Evolutionary conservation across 2,888 invertebrate genomes (phyloP), one percentile per base, ranked within the genome.

Genomic region (Pherbina coryleti): DNA sequence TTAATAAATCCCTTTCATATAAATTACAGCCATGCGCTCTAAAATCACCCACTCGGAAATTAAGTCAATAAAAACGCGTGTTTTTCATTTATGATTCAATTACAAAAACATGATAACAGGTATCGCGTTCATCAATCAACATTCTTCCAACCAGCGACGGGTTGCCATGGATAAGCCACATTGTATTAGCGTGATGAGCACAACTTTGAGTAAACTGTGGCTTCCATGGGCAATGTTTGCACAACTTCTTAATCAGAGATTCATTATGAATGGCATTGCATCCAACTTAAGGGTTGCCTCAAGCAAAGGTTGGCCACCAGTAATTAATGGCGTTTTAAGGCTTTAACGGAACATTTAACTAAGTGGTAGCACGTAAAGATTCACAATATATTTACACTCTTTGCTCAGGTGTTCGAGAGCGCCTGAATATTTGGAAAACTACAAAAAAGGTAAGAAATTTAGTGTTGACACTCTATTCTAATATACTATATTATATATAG

Each of bases 31-130:
- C 5, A 11, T 5, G 28, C 9, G 25, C 28, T 28, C 49, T 53
- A 19, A 55, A 71, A 55, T 31, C 71, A 71, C 28, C 34, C 71
- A 71, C 55, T 55, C 55, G 34, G 34, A 55, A 53, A 37, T 69
- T 53, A 51, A 37, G 82, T 78, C 86, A 87, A 87, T 79, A 85
- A 77, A 76, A 79, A 77, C 86, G 86, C 86, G 86, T 86, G 86
- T 66, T 78, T 66, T 19, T 37, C 51, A 78, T 79, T 77, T 64
- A 14, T 25, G n/a, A 79, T 51, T 67, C 60, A 76, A 64, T 69
- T 55, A 60, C 55, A 57, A 81, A 79, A 78, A 80, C 79, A 82
- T 82, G 85, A 85, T 87, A 86, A 85, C 86, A 87, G 86, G 86
- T 87, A 83, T 79, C 73, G 31, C 17, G 22, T 3, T 11, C 75